phyloP scores from a whole-genome alignment of 2,888 invertebrate species.

The Silvanus unidentatus region DNA sequence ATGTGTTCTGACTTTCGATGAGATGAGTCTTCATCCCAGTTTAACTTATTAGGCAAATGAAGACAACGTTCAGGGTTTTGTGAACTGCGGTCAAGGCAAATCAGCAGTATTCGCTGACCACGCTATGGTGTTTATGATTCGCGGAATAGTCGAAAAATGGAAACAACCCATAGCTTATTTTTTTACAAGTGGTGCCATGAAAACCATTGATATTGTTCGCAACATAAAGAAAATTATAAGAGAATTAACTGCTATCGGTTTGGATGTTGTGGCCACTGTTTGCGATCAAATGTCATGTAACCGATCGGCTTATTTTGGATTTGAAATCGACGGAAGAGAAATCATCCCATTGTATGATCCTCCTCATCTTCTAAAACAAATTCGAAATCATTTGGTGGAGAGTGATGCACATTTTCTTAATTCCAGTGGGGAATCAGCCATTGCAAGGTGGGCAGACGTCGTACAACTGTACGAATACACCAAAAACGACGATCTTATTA shows the following conservation, averaged over 20 bases:
- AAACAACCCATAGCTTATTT: slow-evolving; percentile 2
- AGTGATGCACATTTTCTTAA: neutral
- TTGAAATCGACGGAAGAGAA: slow-evolving; percentile 1
- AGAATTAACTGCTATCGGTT: neutral
- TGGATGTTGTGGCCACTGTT: neutral
- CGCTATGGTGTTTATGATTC: slow-evolving; percentile 1
- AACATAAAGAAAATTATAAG: neutral
- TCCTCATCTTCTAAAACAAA: slow-evolving; percentile 1
- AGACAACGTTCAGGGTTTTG: neutral
- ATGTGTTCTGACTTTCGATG: slow-evolving; percentile 1
- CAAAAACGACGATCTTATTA: neutral
- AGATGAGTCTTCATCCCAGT: neutral
- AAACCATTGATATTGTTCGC: neutral
- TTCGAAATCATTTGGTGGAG: neutral
- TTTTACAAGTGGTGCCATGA: neutral
- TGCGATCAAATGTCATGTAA: neutral
- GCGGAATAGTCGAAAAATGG: neutral
- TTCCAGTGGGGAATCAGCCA: neutral
- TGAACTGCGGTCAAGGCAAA: neutral
- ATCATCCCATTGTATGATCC: neutral
- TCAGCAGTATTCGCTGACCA: neutral
- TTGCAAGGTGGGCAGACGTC: neutral
- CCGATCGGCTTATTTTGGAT: neutral
- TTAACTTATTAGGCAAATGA: neutral
- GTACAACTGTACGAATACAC: neutral